Evolutionary conservation across 53 echinoderm and acorn worm species (phyloP).

Genomic region (Mesocentrotus franciscanus): DNA sequence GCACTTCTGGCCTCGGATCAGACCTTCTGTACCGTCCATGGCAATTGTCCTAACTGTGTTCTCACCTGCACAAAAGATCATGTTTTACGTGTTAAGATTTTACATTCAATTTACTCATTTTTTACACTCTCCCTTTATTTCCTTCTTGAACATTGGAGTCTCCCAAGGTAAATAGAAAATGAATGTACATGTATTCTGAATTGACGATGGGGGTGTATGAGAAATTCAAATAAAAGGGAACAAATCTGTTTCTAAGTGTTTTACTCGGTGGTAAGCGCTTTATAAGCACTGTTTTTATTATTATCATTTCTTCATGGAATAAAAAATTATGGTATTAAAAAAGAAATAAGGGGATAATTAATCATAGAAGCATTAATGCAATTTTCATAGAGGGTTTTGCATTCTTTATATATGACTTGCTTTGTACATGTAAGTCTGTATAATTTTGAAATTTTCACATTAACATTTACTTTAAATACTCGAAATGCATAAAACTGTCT

Average conservation of each 20-base stretch:
- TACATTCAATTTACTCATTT: neutral
- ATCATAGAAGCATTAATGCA: no score
- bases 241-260: no score
- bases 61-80: slow-evolving; percentile 77
- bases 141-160: neutral
- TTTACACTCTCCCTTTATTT: neutral
- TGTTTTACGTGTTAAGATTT: neutral
- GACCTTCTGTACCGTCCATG: slow-evolving; percentile 99
- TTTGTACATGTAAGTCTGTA: no score
- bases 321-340: no score
- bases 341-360: neutral
- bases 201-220: neutral
- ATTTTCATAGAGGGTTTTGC: neutral
- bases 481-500: no score
- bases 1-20: slow-evolving; percentile 88
- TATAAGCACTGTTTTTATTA: no score
- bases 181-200: neutral
- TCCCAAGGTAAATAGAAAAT: neutral
- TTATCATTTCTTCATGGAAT: no score
- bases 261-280: no score
- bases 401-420: neutral
- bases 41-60: slow-evolving; percentile 95
- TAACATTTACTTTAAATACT: no score
- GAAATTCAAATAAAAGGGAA: neutral
- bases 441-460: no score